Evolutionary conservation across 2,797 vertebrate genomes (phyloP).

Genomic region (Sebastiscus albofasciatus): DNA sequence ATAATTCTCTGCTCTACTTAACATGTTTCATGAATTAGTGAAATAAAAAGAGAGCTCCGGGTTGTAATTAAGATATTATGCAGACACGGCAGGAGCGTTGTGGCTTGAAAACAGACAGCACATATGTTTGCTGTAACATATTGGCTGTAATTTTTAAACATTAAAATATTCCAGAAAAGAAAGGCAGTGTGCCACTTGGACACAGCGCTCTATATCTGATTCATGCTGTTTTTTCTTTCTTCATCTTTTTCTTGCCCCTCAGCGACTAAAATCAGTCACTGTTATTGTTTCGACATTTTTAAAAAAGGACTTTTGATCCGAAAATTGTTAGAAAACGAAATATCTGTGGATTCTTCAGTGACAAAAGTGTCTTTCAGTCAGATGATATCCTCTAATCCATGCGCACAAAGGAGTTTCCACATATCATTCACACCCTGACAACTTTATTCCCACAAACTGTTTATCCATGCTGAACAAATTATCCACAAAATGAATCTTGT

Average conservation of each 20-base stretch:
- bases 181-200: conserved; percentile 4
- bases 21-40: neutral
- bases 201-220: neutral
- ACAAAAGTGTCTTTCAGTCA: neutral
- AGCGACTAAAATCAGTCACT: neutral
- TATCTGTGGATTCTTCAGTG: neutral
- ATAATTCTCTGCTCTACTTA: neutral
- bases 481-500: conserved; percentile 8
- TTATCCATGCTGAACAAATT: conserved; percentile 15
- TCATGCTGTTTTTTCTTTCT: neutral
- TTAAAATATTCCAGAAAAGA: conserved; percentile 19
- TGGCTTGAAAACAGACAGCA: neutral
- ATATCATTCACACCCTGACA: neutral
- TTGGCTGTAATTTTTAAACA: conserved; percentile 1
- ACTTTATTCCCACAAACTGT: conserved; percentile 38
- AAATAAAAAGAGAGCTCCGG: neutral
- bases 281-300: neutral
- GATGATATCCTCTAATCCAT: neutral
- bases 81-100: neutral
- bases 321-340: neutral
- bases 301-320: neutral
- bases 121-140: neutral
- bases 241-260: neutral
- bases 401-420: neutral
- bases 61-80: neutral